Percentiles rank a stretch among this genome's conserved stretches.
Conservation (phyloP, 2,113 vertebrate genomes). For the Cynoglossus semilaevis region DNA sequence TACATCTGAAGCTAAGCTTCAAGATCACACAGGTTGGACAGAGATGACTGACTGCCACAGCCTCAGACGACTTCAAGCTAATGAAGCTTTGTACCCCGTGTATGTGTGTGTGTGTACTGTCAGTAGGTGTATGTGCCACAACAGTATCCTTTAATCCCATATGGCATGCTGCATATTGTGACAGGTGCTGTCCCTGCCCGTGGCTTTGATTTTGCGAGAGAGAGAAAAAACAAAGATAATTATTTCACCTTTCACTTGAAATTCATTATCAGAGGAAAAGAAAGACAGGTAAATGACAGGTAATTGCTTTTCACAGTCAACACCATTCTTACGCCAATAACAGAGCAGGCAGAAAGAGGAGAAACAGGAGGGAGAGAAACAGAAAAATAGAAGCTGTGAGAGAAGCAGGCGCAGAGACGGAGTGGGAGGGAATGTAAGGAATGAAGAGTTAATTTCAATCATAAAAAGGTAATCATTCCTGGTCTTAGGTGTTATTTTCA, state of each 20-base stretch:
- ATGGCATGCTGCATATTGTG: slow-evolving; percentile 62
- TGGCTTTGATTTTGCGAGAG: slow-evolving; percentile 59
- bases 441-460: slow-evolving; percentile 70
- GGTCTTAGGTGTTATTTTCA: slow-evolving; percentile 69
- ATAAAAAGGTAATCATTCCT: slow-evolving; percentile 76
- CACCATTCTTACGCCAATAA: slow-evolving; percentile 61
- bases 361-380: slow-evolving; percentile 48
- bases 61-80: slow-evolving; percentile 12
- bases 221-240: slow-evolving; percentile 71
- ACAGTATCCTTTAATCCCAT: slow-evolving; percentile 56
- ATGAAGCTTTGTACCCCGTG: slow-evolving; percentile 29
- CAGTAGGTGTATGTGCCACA: slow-evolving; percentile 27
- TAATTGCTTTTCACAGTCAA: slow-evolving; percentile 74
- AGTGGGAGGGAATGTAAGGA: slow-evolving; percentile 62
- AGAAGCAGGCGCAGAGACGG: slow-evolving; percentile 48
- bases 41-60: slow-evolving; percentile 16
- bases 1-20: slow-evolving; percentile 28
- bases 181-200: slow-evolving; percentile 56
- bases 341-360: slow-evolving; percentile 27
- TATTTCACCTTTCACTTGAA: slow-evolving; percentile 73
- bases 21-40: slow-evolving; percentile 25
- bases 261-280: slow-evolving; percentile 68
- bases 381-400: slow-evolving; percentile 46
- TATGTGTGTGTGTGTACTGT: slow-evolving; percentile 27
- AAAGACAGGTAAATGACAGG: slow-evolving; percentile 74